These are phyloP conservation scores for Melinaea menophilus DNA, from an alignment of 2,888 invertebrate genomes.

Conservation along the genomic window DNA sequence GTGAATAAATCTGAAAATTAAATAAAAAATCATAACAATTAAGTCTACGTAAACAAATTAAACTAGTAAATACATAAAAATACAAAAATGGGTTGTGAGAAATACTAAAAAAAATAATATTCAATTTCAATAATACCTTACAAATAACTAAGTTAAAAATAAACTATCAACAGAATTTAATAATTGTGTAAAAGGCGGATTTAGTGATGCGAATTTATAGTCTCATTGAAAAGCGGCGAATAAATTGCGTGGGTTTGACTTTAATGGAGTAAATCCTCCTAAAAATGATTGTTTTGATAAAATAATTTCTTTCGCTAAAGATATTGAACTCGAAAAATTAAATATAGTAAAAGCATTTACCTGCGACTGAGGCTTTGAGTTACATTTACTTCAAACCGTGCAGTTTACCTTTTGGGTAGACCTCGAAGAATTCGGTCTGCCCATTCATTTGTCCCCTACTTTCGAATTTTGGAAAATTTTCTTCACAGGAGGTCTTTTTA, in stretches of 20 bases:
- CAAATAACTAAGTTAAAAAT: neutral
- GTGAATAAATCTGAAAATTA: no score
- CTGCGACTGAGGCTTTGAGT: conserved; percentile 27
- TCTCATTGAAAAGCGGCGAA: conserved; percentile 1
- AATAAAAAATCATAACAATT: no score
- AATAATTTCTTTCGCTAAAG: conserved; percentile 50
- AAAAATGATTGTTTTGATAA: conserved; percentile 53
- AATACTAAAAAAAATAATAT: no score
- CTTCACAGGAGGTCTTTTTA: no score
- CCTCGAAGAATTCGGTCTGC: no score
- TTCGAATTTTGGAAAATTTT: no score
- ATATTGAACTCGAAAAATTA: conserved; percentile 51
- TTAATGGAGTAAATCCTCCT: conserved; percentile 71
- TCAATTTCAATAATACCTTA: no score
- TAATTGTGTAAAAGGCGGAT: neutral
- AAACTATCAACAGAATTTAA: neutral
- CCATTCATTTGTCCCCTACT: no score
- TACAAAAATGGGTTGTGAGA: no score
- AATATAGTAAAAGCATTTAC: conserved; percentile 52
- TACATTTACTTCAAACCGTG: neutral
- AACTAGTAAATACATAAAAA: no score
- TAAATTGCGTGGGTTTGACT: conserved; percentile 25
- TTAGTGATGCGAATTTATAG: neutral
- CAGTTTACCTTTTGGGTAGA: neutral
- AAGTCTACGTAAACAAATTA: no score